A percentile compares a stretch with the other conserved stretches of the same genome.
Conservation (phyloP, 2,888 invertebrate genomes). For the Sepiola atlantica region DNA sequence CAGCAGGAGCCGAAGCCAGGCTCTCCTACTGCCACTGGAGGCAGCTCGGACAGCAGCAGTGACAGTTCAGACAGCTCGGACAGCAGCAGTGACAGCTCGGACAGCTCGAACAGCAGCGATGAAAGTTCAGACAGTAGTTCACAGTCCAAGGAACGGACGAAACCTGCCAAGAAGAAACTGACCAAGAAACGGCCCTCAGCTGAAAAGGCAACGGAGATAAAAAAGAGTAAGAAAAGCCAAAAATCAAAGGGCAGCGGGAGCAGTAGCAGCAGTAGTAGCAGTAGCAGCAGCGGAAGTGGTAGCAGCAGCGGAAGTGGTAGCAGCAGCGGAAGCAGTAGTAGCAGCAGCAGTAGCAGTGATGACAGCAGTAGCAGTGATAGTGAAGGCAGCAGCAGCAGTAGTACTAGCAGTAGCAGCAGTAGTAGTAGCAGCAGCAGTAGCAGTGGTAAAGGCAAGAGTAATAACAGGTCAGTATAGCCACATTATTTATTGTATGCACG, state of each 20-base stretch:
- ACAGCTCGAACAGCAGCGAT: constrained; percentile 42
- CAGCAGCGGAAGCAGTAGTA: background rate
- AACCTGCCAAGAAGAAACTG: background rate
- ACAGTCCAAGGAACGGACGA: background rate
- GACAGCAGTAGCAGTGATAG: background rate
- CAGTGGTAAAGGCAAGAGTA: background rate
- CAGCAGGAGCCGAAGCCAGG: constrained; percentile 55
- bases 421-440: background rate
- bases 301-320: background rate
- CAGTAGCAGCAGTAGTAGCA: background rate
- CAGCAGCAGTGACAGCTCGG: constrained; percentile 50
- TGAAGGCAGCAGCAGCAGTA: background rate
- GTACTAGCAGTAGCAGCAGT: constrained; percentile 35
- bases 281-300: background rate
- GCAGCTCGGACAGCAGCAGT: constrained; percentile 52
- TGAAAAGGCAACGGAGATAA: background rate
- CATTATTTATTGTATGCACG: too few relatives aligned
- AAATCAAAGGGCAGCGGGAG: background rate
- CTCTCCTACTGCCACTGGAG: constrained; percentile 49
- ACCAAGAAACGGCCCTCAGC: background rate
- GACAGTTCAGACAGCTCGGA: constrained; percentile 49
- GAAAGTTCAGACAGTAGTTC: constrained; percentile 33
- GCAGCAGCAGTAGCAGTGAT: background rate
- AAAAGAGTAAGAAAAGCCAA: background rate
- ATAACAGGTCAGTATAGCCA: background rate